These are phyloP conservation scores for Orthonevra nobilis DNA, from an alignment of 2,888 invertebrate genomes.

Conservation along the genomic window DNA sequence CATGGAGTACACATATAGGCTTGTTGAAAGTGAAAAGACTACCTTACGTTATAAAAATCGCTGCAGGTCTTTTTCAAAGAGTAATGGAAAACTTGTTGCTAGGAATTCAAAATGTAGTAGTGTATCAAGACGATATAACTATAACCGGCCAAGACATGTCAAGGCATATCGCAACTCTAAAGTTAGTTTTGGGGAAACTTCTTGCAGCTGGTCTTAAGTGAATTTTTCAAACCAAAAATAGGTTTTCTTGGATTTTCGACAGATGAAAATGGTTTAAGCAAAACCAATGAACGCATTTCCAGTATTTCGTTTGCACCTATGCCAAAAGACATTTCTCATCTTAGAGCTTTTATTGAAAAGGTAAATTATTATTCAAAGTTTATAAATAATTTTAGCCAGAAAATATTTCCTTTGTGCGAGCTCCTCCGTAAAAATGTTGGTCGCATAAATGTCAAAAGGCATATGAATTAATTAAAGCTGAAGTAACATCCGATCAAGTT, in stretches of 20 bases:
- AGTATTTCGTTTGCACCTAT: constrained; percentile 69
- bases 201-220: constrained; percentile 66
- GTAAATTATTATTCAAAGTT: constrained; percentile 77
- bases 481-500: constrained; percentile 23
- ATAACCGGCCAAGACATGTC: constrained; percentile 61
- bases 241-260: constrained; percentile 60
- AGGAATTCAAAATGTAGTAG: constrained; percentile 59
- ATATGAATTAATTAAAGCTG: constrained; percentile 25
- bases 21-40: constrained; percentile 69
- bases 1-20: constrained; percentile 72
- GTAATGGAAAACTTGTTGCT: constrained; percentile 73
- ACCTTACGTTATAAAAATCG: constrained; percentile 71
- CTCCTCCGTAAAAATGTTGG: constrained; percentile 17
- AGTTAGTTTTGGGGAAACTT: constrained; percentile 70
- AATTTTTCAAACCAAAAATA: constrained; percentile 47
- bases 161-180: constrained; percentile 71
- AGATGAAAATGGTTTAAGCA: constrained; percentile 70
- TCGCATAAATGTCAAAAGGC: constrained; percentile 12
- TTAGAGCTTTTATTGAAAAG: constrained; percentile 74
- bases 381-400: constrained; percentile 67
- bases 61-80: constrained; percentile 74
- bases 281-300: constrained; percentile 66
- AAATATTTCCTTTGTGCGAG: constrained; percentile 12
- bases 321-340: constrained; percentile 69
- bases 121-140: constrained; percentile 72